Percentiles rank a stretch among this genome's conserved stretches.
Conservation (phyloP, 92 coral and sea anemone genomes). For the Meandrina meandrites region DNA sequence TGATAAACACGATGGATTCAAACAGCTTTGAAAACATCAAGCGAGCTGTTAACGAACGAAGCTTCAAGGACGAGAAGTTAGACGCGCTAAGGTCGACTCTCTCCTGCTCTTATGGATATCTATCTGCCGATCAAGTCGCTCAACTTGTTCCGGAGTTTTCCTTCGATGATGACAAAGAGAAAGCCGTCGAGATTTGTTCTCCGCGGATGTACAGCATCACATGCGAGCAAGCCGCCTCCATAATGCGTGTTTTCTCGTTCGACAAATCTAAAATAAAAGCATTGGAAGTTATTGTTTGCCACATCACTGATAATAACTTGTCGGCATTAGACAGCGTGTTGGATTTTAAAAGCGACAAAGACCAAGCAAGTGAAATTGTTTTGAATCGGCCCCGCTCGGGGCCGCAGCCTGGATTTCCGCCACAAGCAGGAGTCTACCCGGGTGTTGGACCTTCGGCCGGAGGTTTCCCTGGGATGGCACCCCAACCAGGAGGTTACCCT, state of each 20-base stretch:
- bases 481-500: slow-evolving; percentile 3
- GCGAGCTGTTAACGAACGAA: slow-evolving; percentile 31
- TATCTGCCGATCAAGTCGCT: slow-evolving; percentile 65
- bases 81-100: slow-evolving; percentile 45
- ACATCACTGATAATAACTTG: slow-evolving; percentile 44
- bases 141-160: slow-evolving; percentile 54
- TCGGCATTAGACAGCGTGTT: slow-evolving; percentile 57
- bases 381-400: slow-evolving; percentile 17
- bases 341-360: slow-evolving; percentile 43
- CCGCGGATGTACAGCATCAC: slow-evolving; percentile 43
- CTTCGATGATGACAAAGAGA: slow-evolving; percentile 65
- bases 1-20: slow-evolving; percentile 45
- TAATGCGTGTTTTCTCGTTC: slow-evolving; percentile 53
- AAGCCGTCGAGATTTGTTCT: slow-evolving; percentile 59
- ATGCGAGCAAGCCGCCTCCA: slow-evolving; percentile 52
- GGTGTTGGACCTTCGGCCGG: slow-evolving; percentile 6
- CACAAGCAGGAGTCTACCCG: slow-evolving; percentile 22
- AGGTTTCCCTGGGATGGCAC: slow-evolving; percentile 21
- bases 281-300: slow-evolving; percentile 45
- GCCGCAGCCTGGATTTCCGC: slow-evolving; percentile 22
- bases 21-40: slow-evolving; percentile 39
- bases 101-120: slow-evolving; percentile 34
- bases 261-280: slow-evolving; percentile 55
- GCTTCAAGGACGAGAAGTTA: slow-evolving; percentile 60
- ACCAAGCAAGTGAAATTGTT: slow-evolving; percentile 47